Conservation (phyloP, 2,797 vertebrate genomes). For the Gymnocypris eckloni region DNA sequence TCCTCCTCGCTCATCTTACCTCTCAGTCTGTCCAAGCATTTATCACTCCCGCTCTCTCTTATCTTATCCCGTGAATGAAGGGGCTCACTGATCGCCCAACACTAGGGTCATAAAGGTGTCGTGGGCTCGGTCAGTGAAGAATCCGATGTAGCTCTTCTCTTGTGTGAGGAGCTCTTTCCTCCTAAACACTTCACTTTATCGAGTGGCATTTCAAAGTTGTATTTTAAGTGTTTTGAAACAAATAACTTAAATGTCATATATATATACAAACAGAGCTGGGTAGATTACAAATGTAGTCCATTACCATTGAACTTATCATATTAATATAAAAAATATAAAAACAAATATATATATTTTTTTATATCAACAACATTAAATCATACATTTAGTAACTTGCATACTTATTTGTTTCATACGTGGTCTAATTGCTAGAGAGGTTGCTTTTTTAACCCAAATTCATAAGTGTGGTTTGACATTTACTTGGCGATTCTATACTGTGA, state of each 20-base stretch:
- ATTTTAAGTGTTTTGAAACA: no score
- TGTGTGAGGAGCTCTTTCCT: slow-evolving; percentile 17
- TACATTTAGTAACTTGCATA: no score
- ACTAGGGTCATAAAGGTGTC: slow-evolving; percentile 51
- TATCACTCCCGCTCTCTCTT: slow-evolving; percentile 47
- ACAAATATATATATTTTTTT: no score
- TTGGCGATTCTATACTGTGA: no score
- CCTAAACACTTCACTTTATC: neutral
- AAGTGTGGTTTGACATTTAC: no score
- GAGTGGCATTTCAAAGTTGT: no score
- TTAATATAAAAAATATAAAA: no score
- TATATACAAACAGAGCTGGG: neutral
- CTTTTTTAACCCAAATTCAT: no score
- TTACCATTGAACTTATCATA: no score
- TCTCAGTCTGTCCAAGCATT: slow-evolving; percentile 26
- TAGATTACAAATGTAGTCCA: neutral
- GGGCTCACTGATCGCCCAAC: slow-evolving; percentile 28
- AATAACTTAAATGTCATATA: neutral
- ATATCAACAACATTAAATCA: no score
- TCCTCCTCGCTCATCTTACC: slow-evolving; percentile 31
- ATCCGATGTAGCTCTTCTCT: slow-evolving; percentile 28
- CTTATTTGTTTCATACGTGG: no score
- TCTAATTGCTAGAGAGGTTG: no score
- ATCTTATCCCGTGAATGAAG: slow-evolving; percentile 59
- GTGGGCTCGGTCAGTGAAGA: slow-evolving; percentile 6